Evolutionary conservation across 2,113 vertebrate species (phyloP).

Genomic region (Mustelus asterias): DNA sequence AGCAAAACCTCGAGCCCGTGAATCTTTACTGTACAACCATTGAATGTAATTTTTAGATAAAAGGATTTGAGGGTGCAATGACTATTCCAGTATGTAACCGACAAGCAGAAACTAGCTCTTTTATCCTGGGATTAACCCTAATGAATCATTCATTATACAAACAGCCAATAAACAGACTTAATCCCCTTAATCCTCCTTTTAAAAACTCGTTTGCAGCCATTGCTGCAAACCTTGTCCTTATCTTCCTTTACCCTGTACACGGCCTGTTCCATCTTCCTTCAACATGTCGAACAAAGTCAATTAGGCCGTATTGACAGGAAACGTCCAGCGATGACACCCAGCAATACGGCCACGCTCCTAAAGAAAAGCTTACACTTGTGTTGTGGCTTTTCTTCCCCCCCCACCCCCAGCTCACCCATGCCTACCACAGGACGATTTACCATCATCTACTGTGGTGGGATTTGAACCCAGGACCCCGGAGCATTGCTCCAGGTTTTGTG

Average conservation of each 20-base stretch:
- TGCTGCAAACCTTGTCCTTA: background rate
- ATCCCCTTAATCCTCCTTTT: background rate
- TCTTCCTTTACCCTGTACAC: background rate
- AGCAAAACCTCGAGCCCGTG: background rate
- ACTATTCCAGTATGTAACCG: background rate
- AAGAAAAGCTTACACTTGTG: background rate
- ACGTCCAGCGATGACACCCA: background rate
- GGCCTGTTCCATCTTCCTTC: background rate
- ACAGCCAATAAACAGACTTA: background rate
- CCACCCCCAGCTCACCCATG: no score
- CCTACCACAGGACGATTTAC: no score
- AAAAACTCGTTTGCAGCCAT: background rate
- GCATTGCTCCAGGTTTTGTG: no score
- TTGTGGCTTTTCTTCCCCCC: background rate
- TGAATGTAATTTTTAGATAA: background rate
- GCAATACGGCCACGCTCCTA: background rate
- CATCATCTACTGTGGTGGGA: no score
- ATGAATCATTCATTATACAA: slow-evolving; percentile 7
- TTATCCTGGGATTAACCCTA: background rate
- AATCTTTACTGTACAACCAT: background rate
- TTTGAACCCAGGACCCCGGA: background rate
- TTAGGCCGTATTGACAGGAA: background rate
- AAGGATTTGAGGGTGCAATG: background rate
- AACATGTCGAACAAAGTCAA: background rate
- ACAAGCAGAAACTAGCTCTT: background rate